phyloP scores from a whole-genome alignment of 2,113 vertebrate species.

The Cepphus grylle region DNA sequence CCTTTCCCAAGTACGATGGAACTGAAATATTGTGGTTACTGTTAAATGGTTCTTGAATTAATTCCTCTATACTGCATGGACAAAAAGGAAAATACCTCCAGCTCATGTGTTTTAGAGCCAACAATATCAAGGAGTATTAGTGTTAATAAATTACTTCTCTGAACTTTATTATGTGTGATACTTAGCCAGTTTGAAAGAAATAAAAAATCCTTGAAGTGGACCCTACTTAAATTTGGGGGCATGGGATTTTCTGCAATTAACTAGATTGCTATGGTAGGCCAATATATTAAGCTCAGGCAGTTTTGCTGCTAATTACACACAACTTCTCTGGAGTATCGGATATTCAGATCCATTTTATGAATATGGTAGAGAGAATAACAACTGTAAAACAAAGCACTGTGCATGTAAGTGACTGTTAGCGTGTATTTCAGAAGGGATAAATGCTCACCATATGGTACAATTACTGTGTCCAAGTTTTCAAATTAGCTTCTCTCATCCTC shows the following conservation, averaged over 20 bases:
- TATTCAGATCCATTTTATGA: conserved; percentile 82
- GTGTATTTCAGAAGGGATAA: conserved; percentile 92
- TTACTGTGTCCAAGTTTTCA: conserved; percentile 92
- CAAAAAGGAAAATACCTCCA: neutral
- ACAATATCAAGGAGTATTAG: neutral
- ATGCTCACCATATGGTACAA: conserved; percentile 96
- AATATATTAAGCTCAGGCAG: conserved; percentile 73
- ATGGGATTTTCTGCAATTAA: conserved; percentile 69
- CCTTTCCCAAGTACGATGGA: neutral
- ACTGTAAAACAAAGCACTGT: conserved; percentile 88
- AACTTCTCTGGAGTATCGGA: conserved; percentile 80
- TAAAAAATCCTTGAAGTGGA: conserved; percentile 61
- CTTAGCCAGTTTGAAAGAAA: conserved; percentile 17
- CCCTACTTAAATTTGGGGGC: conserved; percentile 59
- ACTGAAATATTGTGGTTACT: neutral
- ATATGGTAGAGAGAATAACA: conserved; percentile 82
- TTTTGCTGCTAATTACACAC: conserved; percentile 78
- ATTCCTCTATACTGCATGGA: neutral
- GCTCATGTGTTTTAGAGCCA: neutral
- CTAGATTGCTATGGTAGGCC: conserved; percentile 68
- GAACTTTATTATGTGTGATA: conserved; percentile 28
- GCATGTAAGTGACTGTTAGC: conserved; percentile 94
- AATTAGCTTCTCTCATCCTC: conserved; percentile 89
- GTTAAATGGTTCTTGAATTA: neutral
- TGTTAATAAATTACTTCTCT: conserved; percentile 16